Evolutionary conservation across 2,113 vertebrate species (phyloP).

Genomic region (Carassius auratus): DNA sequence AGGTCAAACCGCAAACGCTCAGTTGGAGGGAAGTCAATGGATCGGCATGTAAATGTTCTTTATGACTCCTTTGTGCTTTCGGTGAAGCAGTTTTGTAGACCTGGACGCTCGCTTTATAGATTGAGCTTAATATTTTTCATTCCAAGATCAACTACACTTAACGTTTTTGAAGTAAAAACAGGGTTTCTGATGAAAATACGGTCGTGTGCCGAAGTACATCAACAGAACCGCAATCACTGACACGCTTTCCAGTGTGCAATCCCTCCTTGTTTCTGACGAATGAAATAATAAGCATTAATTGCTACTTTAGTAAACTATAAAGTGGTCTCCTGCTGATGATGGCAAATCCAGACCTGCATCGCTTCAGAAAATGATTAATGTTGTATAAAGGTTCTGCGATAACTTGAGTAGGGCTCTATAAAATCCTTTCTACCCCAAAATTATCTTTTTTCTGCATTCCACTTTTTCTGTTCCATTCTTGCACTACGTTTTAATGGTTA

Average conservation of each 20-base stretch:
- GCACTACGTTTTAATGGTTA: background rate
- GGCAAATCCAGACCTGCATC: background rate
- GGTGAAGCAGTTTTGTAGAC: constrained; percentile 8
- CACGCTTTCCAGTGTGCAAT: constrained; percentile 1
- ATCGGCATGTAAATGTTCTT: constrained; percentile 44
- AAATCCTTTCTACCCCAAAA: background rate
- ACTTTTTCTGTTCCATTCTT: background rate
- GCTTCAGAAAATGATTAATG: background rate
- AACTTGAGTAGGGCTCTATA: background rate
- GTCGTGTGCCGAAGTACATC: background rate
- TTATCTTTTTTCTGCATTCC: background rate
- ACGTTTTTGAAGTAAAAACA: background rate
- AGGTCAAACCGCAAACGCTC: constrained; percentile 49
- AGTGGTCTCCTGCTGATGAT: background rate
- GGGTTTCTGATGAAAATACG: constrained; percentile 32
- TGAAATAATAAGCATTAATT: constrained; percentile 31
- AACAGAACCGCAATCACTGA: background rate
- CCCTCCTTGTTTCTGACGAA: background rate
- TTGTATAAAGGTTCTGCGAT: background rate
- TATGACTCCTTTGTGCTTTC: constrained; percentile 27
- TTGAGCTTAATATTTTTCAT: constrained; percentile 8
- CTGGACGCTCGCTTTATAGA: constrained; percentile 30
- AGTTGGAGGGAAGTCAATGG: constrained; percentile 32
- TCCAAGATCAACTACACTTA: constrained; percentile 30
- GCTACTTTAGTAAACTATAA: constrained; percentile 17